These are phyloP conservation scores for Lochmaea crataegi DNA, from an alignment of 2,888 invertebrate genomes.

Conservation along the genomic window DNA sequence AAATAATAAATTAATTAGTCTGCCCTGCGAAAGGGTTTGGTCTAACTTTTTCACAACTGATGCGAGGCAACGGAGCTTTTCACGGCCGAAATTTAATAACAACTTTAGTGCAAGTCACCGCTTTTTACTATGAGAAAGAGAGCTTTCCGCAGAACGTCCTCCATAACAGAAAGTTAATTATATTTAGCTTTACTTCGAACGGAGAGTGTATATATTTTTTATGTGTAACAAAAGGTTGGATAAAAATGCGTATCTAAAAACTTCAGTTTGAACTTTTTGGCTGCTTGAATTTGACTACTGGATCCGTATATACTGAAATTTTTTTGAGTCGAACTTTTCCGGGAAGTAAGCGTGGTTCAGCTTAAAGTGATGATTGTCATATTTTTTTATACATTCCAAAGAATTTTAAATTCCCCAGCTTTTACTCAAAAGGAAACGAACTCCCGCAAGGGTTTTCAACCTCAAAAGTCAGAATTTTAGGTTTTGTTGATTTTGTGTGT, in stretches of 20 bases:
- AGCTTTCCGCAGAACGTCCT: not conserved
- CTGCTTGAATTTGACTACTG: too few species aligned
- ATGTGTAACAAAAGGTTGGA: not conserved
- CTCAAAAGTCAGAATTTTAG: too few species aligned
- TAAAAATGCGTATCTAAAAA: not conserved
- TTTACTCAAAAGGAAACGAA: too few species aligned
- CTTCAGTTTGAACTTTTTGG: too few species aligned
- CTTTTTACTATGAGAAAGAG: conserved; percentile 25
- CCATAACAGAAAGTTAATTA: conserved; percentile 29
- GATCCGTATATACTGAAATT: too few species aligned
- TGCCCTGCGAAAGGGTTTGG: conserved; percentile 15
- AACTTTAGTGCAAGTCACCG: conserved; percentile 42
- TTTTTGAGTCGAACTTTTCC: too few species aligned
- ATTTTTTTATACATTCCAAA: too few species aligned
- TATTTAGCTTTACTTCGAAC: conserved; percentile 25
- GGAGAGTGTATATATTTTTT: conserved; percentile 27
- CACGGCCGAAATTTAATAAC: conserved; percentile 40
- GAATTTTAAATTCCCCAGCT: too few species aligned
- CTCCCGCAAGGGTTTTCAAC: too few species aligned
- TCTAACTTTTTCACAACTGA: conserved; percentile 24
- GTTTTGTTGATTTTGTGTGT: too few species aligned
- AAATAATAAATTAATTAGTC: conserved; percentile 36
- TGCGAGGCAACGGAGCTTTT: conserved; percentile 9
- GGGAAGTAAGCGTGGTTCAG: not conserved
- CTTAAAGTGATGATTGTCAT: too few species aligned